Conservation (phyloP, 2,888 invertebrate species). For the Rosalia funebris region DNA sequence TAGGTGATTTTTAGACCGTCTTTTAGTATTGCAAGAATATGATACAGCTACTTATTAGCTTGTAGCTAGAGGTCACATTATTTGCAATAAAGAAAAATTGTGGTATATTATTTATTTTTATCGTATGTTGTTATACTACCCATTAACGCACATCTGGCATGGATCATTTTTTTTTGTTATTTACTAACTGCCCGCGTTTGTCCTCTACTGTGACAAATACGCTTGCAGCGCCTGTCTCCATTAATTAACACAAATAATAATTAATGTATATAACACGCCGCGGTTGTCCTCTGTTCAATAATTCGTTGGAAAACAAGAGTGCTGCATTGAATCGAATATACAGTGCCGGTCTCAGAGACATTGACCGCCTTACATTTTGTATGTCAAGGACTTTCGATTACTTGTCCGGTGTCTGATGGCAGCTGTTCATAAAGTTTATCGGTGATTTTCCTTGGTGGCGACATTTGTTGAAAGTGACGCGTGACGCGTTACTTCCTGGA, state of each 20-base stretch:
- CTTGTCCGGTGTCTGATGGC: slow-evolving; percentile 7
- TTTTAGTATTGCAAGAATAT: no score
- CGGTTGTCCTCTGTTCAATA: slow-evolving; percentile 16
- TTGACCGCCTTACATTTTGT: slow-evolving; percentile 22
- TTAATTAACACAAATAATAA: slow-evolving; percentile 6
- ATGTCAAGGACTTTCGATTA: slow-evolving; percentile 24
- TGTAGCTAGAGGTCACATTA: no score
- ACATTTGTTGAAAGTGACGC: not conserved
- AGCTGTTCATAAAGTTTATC: not conserved
- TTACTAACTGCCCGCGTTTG: not conserved
- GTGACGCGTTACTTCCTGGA: no score
- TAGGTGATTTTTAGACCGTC: no score
- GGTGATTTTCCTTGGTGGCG: slow-evolving; percentile 9
- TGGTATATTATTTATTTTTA: no score
- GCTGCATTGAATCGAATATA: not conserved
- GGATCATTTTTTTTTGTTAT: not conserved
- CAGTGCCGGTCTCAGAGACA: slow-evolving; percentile 5
- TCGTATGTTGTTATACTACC: no score
- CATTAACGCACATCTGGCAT: no score
- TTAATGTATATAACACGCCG: no score
- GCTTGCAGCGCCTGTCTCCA: not conserved
- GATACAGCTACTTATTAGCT: no score
- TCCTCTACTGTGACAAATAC: slow-evolving; percentile 3
- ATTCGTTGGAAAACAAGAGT: slow-evolving; percentile 1
- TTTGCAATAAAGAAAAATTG: no score